phyloP scores from a whole-genome alignment of 2,888 invertebrate species.

The Lycaena phlaeas region DNA sequence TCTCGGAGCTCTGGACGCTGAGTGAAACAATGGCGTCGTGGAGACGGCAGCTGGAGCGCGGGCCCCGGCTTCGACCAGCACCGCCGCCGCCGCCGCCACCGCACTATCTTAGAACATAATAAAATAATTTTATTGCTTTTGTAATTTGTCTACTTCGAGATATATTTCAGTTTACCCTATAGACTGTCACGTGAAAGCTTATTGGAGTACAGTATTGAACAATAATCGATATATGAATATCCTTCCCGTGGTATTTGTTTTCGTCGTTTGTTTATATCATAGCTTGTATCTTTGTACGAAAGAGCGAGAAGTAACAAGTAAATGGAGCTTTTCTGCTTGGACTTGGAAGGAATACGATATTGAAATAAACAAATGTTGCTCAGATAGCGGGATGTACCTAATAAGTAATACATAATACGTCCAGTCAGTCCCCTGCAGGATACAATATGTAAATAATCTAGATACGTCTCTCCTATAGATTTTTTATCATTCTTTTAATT shows the following conservation, averaged over 20 bases:
- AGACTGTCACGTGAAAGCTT: no score
- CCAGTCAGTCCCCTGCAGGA: not conserved
- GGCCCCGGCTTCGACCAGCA: slow-evolving; percentile 64
- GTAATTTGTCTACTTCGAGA: not conserved
- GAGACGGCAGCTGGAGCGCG: slow-evolving; percentile 66
- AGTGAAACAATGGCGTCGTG: slow-evolving; percentile 95
- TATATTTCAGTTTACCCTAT: not conserved
- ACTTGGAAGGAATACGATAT: no score
- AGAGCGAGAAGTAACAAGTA: no score
- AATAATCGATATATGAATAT: no score
- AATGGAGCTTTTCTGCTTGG: no score
- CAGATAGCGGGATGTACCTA: not conserved
- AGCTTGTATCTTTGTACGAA: no score
- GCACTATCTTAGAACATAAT: slow-evolving; percentile 56
- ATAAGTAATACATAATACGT: not conserved
- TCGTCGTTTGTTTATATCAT: no score
- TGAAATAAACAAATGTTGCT: not conserved
- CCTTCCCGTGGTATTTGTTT: no score
- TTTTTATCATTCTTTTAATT: no score
- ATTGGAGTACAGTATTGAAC: no score
- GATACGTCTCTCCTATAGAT: no score
- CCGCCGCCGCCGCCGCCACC: slow-evolving; percentile 65
- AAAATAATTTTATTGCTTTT: not conserved
- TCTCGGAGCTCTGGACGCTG: slow-evolving; percentile 92
- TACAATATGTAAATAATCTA: no score